Evolutionary conservation across 2,797 vertebrate genomes (phyloP).

Genomic region (Benthosema pterotum): DNA sequence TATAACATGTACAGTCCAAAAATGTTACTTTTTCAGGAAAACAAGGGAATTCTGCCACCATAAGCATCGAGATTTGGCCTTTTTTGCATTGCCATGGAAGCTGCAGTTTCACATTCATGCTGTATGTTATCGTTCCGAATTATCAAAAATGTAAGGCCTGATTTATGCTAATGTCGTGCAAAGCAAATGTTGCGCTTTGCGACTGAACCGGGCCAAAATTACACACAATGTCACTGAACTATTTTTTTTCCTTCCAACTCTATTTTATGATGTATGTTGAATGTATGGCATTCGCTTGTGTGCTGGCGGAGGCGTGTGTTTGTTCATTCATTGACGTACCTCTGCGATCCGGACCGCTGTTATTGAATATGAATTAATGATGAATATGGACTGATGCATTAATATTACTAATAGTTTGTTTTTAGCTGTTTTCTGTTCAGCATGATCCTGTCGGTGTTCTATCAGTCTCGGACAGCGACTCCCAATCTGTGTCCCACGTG

Average conservation of each 20-base stretch:
- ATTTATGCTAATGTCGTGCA: background rate
- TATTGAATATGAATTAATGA: background rate
- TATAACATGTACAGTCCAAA: too few relatives aligned
- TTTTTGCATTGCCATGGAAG: slow-evolving; percentile 3
- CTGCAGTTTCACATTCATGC: slow-evolving; percentile 9
- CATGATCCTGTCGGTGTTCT: slow-evolving; percentile 50
- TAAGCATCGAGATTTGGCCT: slow-evolving; percentile 32
- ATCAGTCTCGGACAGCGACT: background rate
- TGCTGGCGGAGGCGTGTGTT: background rate
- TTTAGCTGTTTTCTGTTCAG: slow-evolving; percentile 13
- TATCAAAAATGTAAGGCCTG: background rate
- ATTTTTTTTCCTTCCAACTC: background rate
- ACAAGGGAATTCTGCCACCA: background rate
- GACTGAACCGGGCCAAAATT: background rate
- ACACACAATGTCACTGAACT: background rate
- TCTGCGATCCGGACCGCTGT: background rate
- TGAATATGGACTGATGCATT: too few relatives aligned
- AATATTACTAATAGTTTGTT: background rate
- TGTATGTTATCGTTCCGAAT: slow-evolving; percentile 4
- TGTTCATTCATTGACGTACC: background rate
- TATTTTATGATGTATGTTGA: slow-evolving; percentile 40
- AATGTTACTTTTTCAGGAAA: too few relatives aligned
- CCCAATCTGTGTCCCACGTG: too few relatives aligned
- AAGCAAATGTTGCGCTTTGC: too few relatives aligned
- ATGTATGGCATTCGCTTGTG: slow-evolving; percentile 41